These are phyloP conservation scores for Corythaixoides concolor DNA, from an alignment of 2,113 vertebrate species.

Conservation along the genomic window DNA sequence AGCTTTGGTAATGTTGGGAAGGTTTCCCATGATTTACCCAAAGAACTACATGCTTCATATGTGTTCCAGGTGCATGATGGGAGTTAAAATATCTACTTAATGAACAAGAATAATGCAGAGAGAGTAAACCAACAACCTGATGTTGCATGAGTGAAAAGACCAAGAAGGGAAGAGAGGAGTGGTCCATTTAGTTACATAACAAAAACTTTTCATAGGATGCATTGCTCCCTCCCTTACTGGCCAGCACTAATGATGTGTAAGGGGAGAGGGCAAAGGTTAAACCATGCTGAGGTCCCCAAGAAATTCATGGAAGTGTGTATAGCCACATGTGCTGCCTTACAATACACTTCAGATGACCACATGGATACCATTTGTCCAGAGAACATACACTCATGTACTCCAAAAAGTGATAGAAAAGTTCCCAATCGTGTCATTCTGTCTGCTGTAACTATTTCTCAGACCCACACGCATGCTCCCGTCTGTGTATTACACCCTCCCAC, in stretches of 20 bases:
- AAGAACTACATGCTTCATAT: neutral
- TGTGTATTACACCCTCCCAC: neutral
- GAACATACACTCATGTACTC: neutral
- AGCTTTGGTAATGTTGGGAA: neutral
- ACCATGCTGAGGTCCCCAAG: neutral
- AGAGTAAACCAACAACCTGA: neutral
- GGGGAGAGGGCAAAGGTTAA: neutral
- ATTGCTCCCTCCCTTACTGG: neutral
- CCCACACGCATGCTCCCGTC: rapidly evolving
- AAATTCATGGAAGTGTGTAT: neutral
- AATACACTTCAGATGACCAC: neutral
- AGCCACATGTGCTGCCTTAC: neutral
- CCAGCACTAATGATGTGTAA: neutral
- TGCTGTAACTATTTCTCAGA: neutral
- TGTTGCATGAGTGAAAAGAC: neutral
- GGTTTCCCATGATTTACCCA: neutral
- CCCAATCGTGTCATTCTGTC: neutral
- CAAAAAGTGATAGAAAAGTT: neutral
- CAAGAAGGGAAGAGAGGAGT: neutral
- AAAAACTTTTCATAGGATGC: neutral
- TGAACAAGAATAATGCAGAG: neutral
- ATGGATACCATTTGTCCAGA: neutral
- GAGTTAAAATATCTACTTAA: neutral
- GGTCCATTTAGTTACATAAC: neutral
- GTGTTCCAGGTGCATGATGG: neutral